Conservation (phyloP, 1,140 invertebrate genomes). For the Plutomurus gul region DNA sequence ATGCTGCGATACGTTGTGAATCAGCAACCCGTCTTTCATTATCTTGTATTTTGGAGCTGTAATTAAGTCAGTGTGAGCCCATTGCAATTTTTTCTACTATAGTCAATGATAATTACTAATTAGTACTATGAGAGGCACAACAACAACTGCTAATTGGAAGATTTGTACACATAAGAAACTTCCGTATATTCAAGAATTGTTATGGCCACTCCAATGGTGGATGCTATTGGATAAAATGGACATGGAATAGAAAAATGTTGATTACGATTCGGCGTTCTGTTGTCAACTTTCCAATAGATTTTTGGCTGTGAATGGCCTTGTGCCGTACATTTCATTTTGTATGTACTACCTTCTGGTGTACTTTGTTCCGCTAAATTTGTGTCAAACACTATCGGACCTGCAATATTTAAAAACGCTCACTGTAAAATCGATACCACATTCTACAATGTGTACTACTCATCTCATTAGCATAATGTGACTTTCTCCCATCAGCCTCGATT, state of each 20-base stretch:
- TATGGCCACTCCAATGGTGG: no score
- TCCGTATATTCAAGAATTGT: no score
- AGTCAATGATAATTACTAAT: neutral
- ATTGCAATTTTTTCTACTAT: no score
- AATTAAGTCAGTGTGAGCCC: no score
- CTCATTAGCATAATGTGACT: no score
- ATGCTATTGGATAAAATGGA: no score
- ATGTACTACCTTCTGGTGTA: slow-evolving; percentile 44
- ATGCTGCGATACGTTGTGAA: slow-evolving; percentile 44
- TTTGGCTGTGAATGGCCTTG: slow-evolving; percentile 42
- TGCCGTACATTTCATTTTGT: slow-evolving; percentile 44
- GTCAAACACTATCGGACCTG: slow-evolving; percentile 53
- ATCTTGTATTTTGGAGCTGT: slow-evolving; percentile 43
- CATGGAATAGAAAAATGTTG: neutral
- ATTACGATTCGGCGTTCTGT: slow-evolving; percentile 40
- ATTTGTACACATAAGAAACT: no score
- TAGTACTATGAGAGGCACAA: no score
- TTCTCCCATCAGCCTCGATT: no score
- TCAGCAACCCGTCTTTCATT: slow-evolving; percentile 45
- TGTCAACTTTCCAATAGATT: slow-evolving; percentile 52
- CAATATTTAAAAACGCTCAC: neutral
- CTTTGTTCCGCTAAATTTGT: slow-evolving; percentile 45
- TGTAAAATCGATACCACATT: no score
- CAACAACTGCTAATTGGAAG: no score
- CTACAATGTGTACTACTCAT: no score